Percentiles rank a stretch among this genome's conserved stretches.
These are phyloP conservation scores for Aphrophora alni DNA, from an alignment of 2,888 invertebrate species.

Conservation along the genomic window DNA sequence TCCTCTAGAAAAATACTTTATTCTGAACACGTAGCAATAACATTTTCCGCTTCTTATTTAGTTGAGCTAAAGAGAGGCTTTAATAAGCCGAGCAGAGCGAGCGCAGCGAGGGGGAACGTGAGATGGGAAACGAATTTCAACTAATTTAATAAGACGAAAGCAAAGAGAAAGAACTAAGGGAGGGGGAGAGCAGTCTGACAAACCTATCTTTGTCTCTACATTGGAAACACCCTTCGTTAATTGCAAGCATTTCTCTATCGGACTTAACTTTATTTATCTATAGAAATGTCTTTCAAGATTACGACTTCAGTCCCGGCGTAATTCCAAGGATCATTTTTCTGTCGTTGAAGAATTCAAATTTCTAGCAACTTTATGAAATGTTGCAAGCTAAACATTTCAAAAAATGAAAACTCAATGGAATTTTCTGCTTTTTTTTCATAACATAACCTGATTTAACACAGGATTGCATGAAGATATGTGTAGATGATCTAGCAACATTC, in stretches of 20 bases:
- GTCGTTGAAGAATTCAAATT: too few relatives aligned
- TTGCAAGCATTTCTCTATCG: background rate
- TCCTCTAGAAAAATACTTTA: background rate
- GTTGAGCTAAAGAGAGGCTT: slow-evolving; percentile 30
- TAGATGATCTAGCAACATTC: too few relatives aligned
- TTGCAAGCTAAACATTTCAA: too few relatives aligned
- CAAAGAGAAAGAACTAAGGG: background rate
- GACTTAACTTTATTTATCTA: background rate
- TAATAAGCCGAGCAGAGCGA: slow-evolving; percentile 15
- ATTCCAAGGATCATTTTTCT: too few relatives aligned
- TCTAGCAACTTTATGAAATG: too few relatives aligned
- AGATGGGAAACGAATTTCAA: slow-evolving; percentile 9
- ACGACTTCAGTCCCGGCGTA: too few relatives aligned
- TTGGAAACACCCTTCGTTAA: background rate
- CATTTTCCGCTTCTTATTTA: slow-evolving; percentile 36
- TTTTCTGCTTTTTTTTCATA: too few relatives aligned
- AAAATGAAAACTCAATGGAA: too few relatives aligned
- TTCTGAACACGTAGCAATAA: slow-evolving; percentile 29
- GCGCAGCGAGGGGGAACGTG: background rate
- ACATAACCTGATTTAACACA: too few relatives aligned
- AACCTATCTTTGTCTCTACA: background rate
- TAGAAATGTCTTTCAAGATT: background rate
- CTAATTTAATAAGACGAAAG: slow-evolving; percentile 11
- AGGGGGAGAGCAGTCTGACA: background rate
- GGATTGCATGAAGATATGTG: too few relatives aligned